A percentile compares a stretch with the other conserved stretches of the same genome.
Evolutionary conservation across 2,888 invertebrate species (phyloP).

Genomic region (Nymphalis urticae): DNA sequence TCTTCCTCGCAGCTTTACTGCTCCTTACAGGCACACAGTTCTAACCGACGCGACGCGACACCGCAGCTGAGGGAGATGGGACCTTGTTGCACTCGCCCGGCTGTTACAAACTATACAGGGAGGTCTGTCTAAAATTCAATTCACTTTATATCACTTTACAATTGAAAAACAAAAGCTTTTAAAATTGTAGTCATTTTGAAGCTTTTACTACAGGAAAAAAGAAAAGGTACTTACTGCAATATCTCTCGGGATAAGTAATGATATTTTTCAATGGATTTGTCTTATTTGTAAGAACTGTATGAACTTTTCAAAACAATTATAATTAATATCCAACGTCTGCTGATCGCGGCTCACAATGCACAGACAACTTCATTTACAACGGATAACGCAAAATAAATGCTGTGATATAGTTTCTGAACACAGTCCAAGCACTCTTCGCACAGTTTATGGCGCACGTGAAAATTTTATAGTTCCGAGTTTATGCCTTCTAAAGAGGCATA

Average conservation of each 20-base stretch:
- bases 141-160: constrained; percentile 4
- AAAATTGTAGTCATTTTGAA: background rate
- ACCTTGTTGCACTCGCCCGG: constrained; percentile 10
- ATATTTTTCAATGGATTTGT: too few relatives aligned
- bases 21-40: constrained; percentile 19
- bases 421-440: background rate
- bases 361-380: background rate
- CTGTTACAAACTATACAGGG: constrained; percentile 5
- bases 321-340: too few relatives aligned
- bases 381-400: background rate
- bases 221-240: too few relatives aligned
- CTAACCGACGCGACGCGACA: constrained; percentile 2
- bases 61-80: constrained; percentile 12
- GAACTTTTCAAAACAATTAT: too few relatives aligned
- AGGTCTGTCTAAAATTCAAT: constrained; percentile 12
- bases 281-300: too few relatives aligned
- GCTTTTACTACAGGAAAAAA: background rate
- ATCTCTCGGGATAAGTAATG: too few relatives aligned
- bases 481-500: too few relatives aligned
- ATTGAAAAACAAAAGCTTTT: constrained; percentile 9
- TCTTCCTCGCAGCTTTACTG: constrained; percentile 15
- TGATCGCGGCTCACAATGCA: too few relatives aligned
- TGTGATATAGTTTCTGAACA: constrained; percentile 1
- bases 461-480: background rate
- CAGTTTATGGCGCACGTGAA: constrained; percentile 2